Conservation (phyloP, 1,140 invertebrate species). For the Contarinia nasturtii region DNA sequence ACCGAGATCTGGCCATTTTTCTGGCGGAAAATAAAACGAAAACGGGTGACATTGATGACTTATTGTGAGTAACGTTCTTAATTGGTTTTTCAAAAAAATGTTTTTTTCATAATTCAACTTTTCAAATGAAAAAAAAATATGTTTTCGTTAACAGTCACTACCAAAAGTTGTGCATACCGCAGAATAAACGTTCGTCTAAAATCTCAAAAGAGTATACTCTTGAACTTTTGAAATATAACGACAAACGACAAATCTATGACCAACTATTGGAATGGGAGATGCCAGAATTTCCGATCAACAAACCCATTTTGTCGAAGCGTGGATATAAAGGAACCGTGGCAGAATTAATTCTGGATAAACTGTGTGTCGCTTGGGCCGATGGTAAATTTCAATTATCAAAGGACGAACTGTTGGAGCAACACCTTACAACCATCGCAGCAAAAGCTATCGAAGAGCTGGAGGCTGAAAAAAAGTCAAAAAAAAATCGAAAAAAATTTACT, state of each 20-base stretch:
- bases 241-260: slow-evolving; percentile 37
- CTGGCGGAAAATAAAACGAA: slow-evolving; percentile 47
- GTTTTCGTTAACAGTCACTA: slow-evolving; percentile 34
- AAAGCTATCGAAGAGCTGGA: no score
- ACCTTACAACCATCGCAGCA: no score
- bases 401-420: slow-evolving; percentile 50
- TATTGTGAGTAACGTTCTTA: slow-evolving; percentile 27
- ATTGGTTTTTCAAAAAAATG: neutral
- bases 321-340: slow-evolving; percentile 38
- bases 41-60: slow-evolving; percentile 28
- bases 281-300: slow-evolving; percentile 66
- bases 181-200: slow-evolving; percentile 37
- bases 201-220: slow-evolving; percentile 41
- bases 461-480: no score
- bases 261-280: slow-evolving; percentile 53
- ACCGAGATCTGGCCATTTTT: slow-evolving; percentile 65
- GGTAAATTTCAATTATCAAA: slow-evolving; percentile 44
- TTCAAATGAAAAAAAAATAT: neutral
- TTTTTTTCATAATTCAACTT: slow-evolving; percentile 1
- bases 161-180: slow-evolving; percentile 49
- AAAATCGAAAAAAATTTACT: no score
- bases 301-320: slow-evolving; percentile 41
- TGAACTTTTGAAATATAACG: slow-evolving; percentile 73
- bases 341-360: slow-evolving; percentile 35
- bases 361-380: slow-evolving; percentile 63